Evolutionary conservation across 2,888 invertebrate species (phyloP).

Genomic region (Anagyrus pseudococci): DNA sequence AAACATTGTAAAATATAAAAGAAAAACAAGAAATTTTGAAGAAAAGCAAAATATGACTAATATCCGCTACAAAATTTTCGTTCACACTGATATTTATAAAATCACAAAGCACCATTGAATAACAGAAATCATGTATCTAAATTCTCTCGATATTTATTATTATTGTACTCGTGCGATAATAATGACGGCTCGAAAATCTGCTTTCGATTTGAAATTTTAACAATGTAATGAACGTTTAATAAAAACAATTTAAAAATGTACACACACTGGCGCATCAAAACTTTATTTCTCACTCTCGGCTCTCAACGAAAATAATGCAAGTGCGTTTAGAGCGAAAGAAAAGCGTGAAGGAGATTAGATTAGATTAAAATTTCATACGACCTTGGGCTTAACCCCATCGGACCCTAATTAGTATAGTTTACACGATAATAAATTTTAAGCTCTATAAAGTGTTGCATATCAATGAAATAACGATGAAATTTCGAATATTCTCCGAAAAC

Average conservation of each 20-base stretch:
- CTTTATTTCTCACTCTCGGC: no score
- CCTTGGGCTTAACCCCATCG: no score
- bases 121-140: slow-evolving; percentile 9
- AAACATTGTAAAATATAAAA: slow-evolving; percentile 33
- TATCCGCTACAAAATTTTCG: slow-evolving; percentile 13
- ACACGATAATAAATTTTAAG: no score
- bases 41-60: slow-evolving; percentile 22
- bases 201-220: slow-evolving; percentile 45
- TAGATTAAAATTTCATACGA: no score
- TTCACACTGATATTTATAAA: slow-evolving; percentile 17
- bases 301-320: no score
- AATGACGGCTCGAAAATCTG: slow-evolving; percentile 37
- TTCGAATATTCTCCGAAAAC: no score
- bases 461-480: no score
- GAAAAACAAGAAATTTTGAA: not conserved
- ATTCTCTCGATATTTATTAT: slow-evolving; percentile 22
- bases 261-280: no score
- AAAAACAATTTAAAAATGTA: slow-evolving; percentile 41
- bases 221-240: slow-evolving; percentile 48
- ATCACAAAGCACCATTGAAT: slow-evolving; percentile 19
- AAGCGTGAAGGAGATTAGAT: no score
- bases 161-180: slow-evolving; percentile 13
- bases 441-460: no score
- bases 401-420: no score
- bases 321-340: no score